Percentiles rank a stretch among this genome's conserved stretches.
Evolutionary conservation across 2,113 vertebrate genomes (phyloP).

Genomic region (Rhinoderma darwinii): DNA sequence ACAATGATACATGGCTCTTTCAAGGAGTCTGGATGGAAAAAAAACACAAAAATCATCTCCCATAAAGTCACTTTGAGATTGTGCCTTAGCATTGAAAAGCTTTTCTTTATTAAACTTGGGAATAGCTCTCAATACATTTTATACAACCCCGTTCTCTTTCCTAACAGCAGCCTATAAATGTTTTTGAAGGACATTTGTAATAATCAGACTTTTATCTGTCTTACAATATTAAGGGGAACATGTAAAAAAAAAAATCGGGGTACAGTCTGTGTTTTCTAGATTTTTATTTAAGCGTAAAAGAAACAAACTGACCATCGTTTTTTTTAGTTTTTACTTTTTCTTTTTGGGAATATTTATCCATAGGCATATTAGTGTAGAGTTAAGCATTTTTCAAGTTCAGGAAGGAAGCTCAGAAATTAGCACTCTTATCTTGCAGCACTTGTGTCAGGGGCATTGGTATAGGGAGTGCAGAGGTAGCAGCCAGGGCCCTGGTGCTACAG

Average conservation of each 20-base stretch:
- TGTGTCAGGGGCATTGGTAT: too few relatives aligned
- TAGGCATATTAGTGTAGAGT: too few relatives aligned
- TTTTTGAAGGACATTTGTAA: conserved; percentile 13
- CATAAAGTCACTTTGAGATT: conserved; percentile 73
- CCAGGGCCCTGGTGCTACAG: too few relatives aligned
- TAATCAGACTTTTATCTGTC: not conserved
- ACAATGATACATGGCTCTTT: conserved; percentile 73
- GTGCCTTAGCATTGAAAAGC: conserved; percentile 52
- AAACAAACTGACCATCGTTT: not conserved
- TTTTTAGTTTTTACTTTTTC: not conserved
- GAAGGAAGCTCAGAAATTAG: too few relatives aligned
- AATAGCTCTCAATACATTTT: conserved; percentile 3
- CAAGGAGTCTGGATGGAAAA: conserved; percentile 65
- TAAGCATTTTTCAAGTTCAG: too few relatives aligned
- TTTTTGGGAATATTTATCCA: too few relatives aligned
- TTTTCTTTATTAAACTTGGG: conserved; percentile 60
- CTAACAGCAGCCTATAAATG: conserved; percentile 33
- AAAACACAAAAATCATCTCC: conserved; percentile 58
- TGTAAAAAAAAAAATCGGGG: not conserved
- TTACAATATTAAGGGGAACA: not conserved
- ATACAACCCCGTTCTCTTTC: not conserved
- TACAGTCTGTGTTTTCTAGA: not conserved
- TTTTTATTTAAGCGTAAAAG: not conserved
- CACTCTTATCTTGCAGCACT: too few relatives aligned
- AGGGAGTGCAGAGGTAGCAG: too few relatives aligned